These are phyloP conservation scores for Pseudochirops corinnae DNA, from an alignment of 2,797 vertebrate genomes.

Conservation along the genomic window DNA sequence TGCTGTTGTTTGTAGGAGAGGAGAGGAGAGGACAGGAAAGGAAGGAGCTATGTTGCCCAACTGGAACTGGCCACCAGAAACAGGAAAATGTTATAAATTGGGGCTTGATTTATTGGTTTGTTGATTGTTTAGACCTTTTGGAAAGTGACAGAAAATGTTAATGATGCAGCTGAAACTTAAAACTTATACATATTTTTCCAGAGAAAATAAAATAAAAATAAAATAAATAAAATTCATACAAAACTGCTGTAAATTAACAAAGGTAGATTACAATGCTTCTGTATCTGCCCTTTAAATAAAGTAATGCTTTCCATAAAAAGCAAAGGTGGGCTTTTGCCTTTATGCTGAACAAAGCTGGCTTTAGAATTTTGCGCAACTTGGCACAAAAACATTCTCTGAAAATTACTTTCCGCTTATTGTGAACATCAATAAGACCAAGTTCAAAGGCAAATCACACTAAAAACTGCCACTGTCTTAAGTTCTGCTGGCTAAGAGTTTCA, in stretches of 20 bases:
- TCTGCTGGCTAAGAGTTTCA: slow-evolving; percentile 84
- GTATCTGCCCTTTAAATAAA: slow-evolving; percentile 80
- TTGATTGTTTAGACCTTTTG: background rate
- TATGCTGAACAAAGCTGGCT: slow-evolving; percentile 77
- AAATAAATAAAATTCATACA: slow-evolving; percentile 67
- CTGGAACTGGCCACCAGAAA: background rate
- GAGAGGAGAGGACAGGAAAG: too few relatives aligned
- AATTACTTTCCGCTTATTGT: slow-evolving; percentile 77
- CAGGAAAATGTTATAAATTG: background rate
- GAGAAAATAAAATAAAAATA: background rate
- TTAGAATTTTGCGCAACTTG: slow-evolving; percentile 74
- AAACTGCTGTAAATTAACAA: slow-evolving; percentile 79
- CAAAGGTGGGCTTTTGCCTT: slow-evolving; percentile 82
- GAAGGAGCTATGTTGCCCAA: too few relatives aligned
- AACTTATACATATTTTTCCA: background rate
- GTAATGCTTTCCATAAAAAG: slow-evolving; percentile 81
- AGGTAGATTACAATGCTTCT: slow-evolving; percentile 71
- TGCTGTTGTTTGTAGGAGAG: too few relatives aligned
- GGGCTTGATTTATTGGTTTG: background rate
- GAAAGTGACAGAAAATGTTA: background rate
- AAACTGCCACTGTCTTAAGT: slow-evolving; percentile 82
- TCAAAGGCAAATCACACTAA: slow-evolving; percentile 83
- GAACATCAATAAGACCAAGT: slow-evolving; percentile 80
- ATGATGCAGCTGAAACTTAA: background rate
- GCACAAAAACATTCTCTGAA: slow-evolving; percentile 75